These are phyloP conservation scores for Strigops habroptila DNA, from an alignment of 2,113 vertebrate genomes.

Conservation along the genomic window DNA sequence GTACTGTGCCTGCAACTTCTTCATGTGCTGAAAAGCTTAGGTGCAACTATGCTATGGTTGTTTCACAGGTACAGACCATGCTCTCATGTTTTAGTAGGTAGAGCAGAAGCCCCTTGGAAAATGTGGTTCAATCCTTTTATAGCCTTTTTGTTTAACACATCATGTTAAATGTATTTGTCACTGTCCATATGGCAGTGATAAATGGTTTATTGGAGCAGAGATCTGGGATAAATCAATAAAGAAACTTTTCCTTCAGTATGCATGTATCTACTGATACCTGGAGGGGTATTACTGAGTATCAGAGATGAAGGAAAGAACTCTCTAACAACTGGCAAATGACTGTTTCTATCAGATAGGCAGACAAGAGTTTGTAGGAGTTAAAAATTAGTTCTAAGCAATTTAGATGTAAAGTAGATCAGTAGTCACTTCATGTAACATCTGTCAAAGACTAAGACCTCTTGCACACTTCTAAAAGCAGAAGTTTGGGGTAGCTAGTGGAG, in stretches of 20 bases:
- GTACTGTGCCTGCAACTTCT: not conserved
- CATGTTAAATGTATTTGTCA: not conserved
- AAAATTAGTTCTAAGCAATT: not conserved
- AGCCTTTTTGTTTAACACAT: not conserved
- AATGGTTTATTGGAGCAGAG: conserved; percentile 13
- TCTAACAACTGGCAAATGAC: not conserved
- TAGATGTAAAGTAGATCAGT: not conserved
- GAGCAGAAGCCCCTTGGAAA: not conserved
- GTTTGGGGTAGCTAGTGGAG: not conserved
- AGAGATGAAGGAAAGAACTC: not conserved
- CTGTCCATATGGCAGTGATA: not conserved
- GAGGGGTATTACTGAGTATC: not conserved
- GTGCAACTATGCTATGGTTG: not conserved
- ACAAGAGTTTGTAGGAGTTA: not conserved
- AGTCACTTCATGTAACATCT: not conserved
- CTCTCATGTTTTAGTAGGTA: not conserved
- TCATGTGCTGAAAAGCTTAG: not conserved
- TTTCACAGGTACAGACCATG: not conserved
- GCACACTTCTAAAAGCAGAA: not conserved
- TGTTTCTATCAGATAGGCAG: not conserved
- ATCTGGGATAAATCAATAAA: not conserved
- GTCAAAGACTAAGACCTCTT: not conserved
- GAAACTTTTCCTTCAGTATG: not conserved
- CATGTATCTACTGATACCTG: not conserved
- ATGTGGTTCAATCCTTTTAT: not conserved